Evolutionary conservation across 1,140 invertebrate genomes (phyloP), one percentile per base, ranked within the genome.

Genomic region (Proctacanthus coquilletti): DNA sequence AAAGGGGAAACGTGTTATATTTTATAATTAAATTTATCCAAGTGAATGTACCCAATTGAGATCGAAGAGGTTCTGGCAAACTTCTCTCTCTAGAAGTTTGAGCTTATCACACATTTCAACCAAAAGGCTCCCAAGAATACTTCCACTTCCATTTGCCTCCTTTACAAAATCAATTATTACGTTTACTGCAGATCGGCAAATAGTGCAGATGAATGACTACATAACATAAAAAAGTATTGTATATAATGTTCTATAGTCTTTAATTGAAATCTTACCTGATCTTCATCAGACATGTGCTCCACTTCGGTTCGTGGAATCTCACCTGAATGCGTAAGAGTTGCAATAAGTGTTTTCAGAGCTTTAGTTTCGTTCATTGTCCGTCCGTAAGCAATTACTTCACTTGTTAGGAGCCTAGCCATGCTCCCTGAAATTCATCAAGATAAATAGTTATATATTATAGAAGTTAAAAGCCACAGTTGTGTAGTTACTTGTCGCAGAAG

Each of bases 1-100:
- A 10, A n/a, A 5, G 11, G 25, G 6, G 17, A 27, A 40, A 5
- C 13, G 34, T 38, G 18, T 11, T 18, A 20, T 33, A 20, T 17
- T n/a, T 27, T 29, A 30, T 30, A 21, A 25, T 19, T 39, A 34
- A 51, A 61, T 56, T 61, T 74, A n/a, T n/a, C n/a, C n/a, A n/a
- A n/a, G n/a, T n/a, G n/a, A n/a, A n/a, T n/a, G n/a, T n/a, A n/a
- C 70, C 38, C 66, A 42, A 46, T 77, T 72, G 3, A 68, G 46
- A 27, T 63, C 56, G 5, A 78, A 45, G 6, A 66, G 43, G 18
- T 75, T 74, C 10, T 46, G 41, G 43, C 77, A 80, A n/a, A 77
- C 70, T 38, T 45, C 48, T 8, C 62, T 48, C 1, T 56, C 62
- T 47, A 73, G 62, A 5, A 78, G 58, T 6, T 70, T 62, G 1